phyloP scores from a whole-genome alignment of 2,113 vertebrate species.

The Orycteropus afer region DNA sequence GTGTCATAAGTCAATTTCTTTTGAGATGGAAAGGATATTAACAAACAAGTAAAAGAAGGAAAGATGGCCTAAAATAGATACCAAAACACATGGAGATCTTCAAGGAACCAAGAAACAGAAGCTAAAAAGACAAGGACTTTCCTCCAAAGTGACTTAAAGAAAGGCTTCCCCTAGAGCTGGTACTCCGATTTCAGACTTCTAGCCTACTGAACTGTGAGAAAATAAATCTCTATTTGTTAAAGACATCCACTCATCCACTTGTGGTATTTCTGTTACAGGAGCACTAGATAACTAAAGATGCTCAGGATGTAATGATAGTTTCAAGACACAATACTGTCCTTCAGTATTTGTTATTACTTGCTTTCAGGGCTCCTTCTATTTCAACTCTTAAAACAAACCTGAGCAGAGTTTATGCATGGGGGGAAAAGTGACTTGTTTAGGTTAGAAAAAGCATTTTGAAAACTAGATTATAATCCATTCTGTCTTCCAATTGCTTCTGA shows the following conservation, averaged over 20 bases:
- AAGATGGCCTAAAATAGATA: neutral
- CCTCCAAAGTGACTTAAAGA: neutral
- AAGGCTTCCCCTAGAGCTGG: neutral
- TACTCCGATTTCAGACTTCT: neutral
- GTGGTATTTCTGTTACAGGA: neutral
- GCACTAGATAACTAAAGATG: neutral
- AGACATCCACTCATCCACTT: neutral
- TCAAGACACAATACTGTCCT: neutral
- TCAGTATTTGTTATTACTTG: neutral
- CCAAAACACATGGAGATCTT: neutral
- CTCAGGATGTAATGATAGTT: neutral
- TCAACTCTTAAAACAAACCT: slow-evolving; percentile 10
- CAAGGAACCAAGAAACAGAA: neutral
- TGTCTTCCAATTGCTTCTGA: slow-evolving; percentile 22
- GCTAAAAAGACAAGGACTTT: neutral
- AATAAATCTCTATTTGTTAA: neutral
- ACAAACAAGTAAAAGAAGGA: neutral
- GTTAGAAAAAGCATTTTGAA: slow-evolving; percentile 13
- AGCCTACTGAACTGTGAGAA: neutral
- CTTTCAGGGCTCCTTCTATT: neutral
- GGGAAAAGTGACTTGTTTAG: neutral
- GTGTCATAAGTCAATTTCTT: too few relatives aligned
- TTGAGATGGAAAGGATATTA: neutral
- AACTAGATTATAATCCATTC: neutral
- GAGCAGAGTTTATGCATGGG: neutral